phyloP scores from a whole-genome alignment of 2,888 invertebrate species.

The Lissonota sp. region DNA sequence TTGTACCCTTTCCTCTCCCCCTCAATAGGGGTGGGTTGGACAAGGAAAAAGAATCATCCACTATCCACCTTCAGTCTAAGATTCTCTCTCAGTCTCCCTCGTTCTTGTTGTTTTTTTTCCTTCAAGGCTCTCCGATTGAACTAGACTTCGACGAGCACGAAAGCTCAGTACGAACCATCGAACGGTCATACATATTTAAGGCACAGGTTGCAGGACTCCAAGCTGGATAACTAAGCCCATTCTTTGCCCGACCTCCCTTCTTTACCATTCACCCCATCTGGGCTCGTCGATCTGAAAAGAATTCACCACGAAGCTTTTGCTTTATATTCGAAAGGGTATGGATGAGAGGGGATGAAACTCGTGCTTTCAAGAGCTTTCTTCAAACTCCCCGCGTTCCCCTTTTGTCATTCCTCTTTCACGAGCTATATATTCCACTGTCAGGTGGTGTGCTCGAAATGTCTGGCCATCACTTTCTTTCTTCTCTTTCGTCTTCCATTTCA shows the following conservation, averaged over 20 bases:
- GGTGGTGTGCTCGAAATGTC: conserved; percentile 22
- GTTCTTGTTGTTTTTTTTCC: conserved; percentile 16
- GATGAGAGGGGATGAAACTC: conserved; percentile 1
- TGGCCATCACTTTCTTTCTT: conserved; percentile 30
- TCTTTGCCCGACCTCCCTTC: conserved; percentile 56
- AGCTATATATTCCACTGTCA: not conserved
- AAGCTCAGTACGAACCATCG: conserved; percentile 36
- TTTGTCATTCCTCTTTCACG: conserved; percentile 19
- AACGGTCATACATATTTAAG: conserved; percentile 76
- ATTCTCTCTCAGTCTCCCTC: conserved; percentile 6
- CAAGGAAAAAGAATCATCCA: conserved; percentile 13
- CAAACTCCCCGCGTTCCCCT: not conserved
- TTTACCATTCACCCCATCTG: conserved; percentile 3
- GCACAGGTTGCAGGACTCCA: conserved; percentile 59
- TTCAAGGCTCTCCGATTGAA: not conserved
- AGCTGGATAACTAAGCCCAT: conserved; percentile 70
- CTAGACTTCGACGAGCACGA: conserved; percentile 31
- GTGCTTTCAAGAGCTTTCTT: conserved; percentile 30
- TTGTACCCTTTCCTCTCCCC: conserved; percentile 8
- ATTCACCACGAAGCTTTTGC: conserved; percentile 43
- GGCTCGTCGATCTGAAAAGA: conserved; percentile 41
- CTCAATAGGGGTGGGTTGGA: not conserved
- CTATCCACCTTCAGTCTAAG: conserved; percentile 14
- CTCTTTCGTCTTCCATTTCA: conserved; percentile 18
- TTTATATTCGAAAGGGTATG: conserved; percentile 57